Base-by-base conservation (phyloP, 2,797 vertebrate species). In the Cirrhinus mrigala region DNA sequence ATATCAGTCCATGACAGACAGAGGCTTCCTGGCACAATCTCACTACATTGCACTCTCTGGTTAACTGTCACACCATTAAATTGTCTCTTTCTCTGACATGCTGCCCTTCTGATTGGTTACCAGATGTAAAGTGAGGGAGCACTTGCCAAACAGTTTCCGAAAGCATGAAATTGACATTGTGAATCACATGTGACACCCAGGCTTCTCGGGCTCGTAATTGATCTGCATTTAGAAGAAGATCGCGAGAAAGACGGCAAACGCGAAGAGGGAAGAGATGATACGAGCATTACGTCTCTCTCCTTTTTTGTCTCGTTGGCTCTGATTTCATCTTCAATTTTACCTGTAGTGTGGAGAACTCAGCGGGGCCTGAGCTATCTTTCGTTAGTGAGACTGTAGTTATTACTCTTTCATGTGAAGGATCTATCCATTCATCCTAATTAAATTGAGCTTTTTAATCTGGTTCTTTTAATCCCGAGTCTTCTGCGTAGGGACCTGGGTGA, bases 161-260 rank as follows among this genome's bases (percentile, higher is more conserved):
- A 93, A 97, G 96, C 98, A 96, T 98, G 97, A 98, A 98, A 98
- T 98, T 99, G 97, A 98, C 98, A 97, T 97, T 97, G 97, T 96
- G 97, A 98, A 99, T 99, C 97, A 96, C 94, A 97, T 97, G 96
- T 98, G 98, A 98, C 97, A 98, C 92, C 73, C 92, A 91, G 95
- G 95, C 97, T 97, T 96, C 96, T 97, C 95, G 93, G 95, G 92
- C 91, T 95, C 87, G 97, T 98, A 99, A 98, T 98, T 99, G 97
- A 99, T 98, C 96, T 91, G 95, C 95, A 96, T 96, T 96, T 96
- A 93, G 93, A 92, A 93, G 93, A 92, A 94, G 91, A 94, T 93
- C 92, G 90, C 91, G 92, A 91, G 90, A 82, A 90, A 91, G 90
- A 90, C 91, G 92, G 90, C 91, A 86, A 89, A 93, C 88, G 89